Percentiles rank a stretch among this genome's conserved stretches.
Evolutionary conservation across 2,113 vertebrate genomes (phyloP).

Genomic region (Corythornis vintsioides): DNA sequence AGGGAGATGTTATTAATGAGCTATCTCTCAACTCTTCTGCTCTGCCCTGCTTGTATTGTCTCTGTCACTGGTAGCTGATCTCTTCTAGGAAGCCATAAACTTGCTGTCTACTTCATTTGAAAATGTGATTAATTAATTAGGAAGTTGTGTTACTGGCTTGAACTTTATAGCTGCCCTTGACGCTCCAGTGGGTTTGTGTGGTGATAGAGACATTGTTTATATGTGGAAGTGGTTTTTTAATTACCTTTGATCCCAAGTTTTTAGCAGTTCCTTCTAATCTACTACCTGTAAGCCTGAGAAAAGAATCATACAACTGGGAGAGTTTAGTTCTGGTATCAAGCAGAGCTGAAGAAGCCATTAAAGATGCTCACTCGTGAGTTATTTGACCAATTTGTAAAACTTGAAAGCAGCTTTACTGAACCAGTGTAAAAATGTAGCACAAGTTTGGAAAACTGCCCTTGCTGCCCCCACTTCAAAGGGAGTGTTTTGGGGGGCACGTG

Average conservation of each 20-base stretch:
- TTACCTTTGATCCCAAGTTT: slow-evolving; percentile 24
- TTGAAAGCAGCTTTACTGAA: not conserved
- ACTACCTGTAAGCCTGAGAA: not conserved
- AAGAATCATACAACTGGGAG: not conserved
- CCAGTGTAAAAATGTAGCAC: not conserved
- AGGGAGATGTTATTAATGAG: not conserved
- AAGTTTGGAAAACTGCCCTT: not conserved
- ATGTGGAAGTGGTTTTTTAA: not conserved
- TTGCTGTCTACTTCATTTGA: not conserved
- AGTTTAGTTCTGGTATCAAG: slow-evolving; percentile 38
- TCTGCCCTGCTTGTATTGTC: not conserved
- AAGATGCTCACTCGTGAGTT: not conserved
- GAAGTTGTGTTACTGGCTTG: not conserved
- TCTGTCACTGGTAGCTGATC: not conserved
- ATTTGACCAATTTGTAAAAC: not conserved
- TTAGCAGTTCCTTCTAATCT: slow-evolving; percentile 1
- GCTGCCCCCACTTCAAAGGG: not conserved
- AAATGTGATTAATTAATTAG: not conserved
- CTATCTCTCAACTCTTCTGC: not conserved
- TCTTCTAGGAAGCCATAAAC: not conserved
- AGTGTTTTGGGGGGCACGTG: not conserved
- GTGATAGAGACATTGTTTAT: slow-evolving; percentile 11
- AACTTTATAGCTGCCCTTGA: not conserved
- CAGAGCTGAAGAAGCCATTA: slow-evolving; percentile 22
- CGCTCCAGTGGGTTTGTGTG: slow-evolving; percentile 1